Conservation (phyloP, 2,888 invertebrate species). For the Aspidiotus rigidus region DNA sequence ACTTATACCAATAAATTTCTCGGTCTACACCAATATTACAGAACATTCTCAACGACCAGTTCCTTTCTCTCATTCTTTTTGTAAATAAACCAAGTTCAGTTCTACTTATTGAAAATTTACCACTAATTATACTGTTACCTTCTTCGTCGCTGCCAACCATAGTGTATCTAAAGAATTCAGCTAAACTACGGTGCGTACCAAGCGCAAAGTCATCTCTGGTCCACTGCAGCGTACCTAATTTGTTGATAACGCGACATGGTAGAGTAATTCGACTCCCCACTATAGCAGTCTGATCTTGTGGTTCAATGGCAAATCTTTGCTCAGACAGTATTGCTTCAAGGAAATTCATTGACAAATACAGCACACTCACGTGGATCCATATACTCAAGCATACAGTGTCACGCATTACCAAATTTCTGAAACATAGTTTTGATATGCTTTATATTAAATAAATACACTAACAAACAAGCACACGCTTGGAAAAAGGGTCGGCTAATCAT, state of each 20-base stretch:
- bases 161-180: slow-evolving; percentile 84
- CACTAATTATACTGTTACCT: slow-evolving; percentile 50
- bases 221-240: slow-evolving; percentile 88
- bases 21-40: too few species aligned
- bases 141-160: slow-evolving; percentile 95
- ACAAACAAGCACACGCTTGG: too few species aligned
- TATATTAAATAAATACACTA: too few species aligned
- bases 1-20: too few species aligned
- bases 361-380: slow-evolving; percentile 17
- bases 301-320: slow-evolving; percentile 86
- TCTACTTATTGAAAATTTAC: background rate
- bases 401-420: slow-evolving; percentile 24
- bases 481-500: too few species aligned
- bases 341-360: background rate
- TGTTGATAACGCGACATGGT: slow-evolving; percentile 80
- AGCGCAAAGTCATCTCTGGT: slow-evolving; percentile 94
- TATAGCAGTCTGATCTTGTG: slow-evolving; percentile 81
- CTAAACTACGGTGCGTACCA: slow-evolving; percentile 79
- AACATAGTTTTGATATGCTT: background rate
- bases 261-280: slow-evolving; percentile 79
- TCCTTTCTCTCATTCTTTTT: too few species aligned
- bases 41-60: too few species aligned
- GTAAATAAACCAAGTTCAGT: too few species aligned
- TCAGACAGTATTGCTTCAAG: slow-evolving; percentile 45
- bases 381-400: slow-evolving; percentile 10